A percentile compares a stretch with the other conserved stretches of the same genome.
These are phyloP conservation scores for Dipodomys stephensi DNA, from an alignment of 2,113 vertebrate species.

Conservation along the genomic window DNA sequence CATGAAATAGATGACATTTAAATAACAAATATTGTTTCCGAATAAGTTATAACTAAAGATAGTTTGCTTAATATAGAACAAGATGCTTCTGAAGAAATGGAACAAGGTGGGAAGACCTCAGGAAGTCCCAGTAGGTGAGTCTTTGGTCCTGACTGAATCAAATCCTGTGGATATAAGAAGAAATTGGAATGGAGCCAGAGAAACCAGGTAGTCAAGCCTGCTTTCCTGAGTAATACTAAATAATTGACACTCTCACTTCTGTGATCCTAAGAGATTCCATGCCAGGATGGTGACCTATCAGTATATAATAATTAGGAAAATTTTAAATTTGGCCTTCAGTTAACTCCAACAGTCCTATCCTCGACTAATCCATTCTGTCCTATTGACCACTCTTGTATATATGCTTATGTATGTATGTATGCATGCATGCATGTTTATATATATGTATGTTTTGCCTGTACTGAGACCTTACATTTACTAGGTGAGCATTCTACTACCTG, in stretches of 20 bases:
- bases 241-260: not conserved
- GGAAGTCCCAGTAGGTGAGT: constrained; percentile 40
- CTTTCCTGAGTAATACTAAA: not conserved
- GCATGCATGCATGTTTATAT: no score
- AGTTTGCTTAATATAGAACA: constrained; percentile 48
- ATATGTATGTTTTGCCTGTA: no score
- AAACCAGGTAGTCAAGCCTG: not conserved
- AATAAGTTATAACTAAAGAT: constrained; percentile 49
- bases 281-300: not conserved
- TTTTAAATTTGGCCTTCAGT: no score
- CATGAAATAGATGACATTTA: not conserved
- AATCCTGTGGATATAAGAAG: not conserved
- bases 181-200: not conserved
- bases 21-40: constrained; percentile 47
- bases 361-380: not conserved
- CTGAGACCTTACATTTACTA: no score
- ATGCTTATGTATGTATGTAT: no score
- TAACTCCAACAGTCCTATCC: not conserved
- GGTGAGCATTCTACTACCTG: no score
- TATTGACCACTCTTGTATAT: not conserved
- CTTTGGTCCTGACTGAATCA: not conserved
- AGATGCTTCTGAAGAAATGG: constrained; percentile 48
- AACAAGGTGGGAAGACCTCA: not conserved
- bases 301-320: not conserved
- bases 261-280: not conserved